Evolutionary conservation across 2,113 vertebrate species (phyloP).

Genomic region (Campylomormyrus numenius): DNA sequence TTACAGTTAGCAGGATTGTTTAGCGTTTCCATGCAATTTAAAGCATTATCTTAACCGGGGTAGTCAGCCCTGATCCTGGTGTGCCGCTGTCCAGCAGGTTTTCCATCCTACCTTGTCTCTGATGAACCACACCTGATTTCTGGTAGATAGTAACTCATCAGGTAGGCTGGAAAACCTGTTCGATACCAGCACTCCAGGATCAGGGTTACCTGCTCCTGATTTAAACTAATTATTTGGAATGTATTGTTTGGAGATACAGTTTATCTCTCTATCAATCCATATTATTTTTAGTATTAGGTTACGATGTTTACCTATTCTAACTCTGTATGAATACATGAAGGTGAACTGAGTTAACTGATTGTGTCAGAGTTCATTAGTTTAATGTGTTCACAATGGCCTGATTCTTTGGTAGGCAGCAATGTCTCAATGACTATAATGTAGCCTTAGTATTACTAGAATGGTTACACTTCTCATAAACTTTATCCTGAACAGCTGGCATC

Average conservation of each 20-base stretch:
- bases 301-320: background rate
- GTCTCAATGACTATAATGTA: background rate
- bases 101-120: background rate
- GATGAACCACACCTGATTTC: background rate
- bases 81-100: background rate
- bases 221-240: background rate
- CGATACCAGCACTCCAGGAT: background rate
- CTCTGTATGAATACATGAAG: background rate
- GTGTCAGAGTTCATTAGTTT: background rate
- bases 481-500: background rate
- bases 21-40: background rate
- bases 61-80: background rate
- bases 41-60: background rate
- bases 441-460: background rate
- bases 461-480: background rate
- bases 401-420: background rate
- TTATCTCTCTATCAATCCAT: background rate
- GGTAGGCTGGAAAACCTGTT: background rate
- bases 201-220: background rate
- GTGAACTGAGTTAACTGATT: background rate
- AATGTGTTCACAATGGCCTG: background rate
- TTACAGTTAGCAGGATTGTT: background rate
- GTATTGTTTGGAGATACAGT: background rate
- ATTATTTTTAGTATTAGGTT: background rate
- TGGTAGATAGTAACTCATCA: background rate